Percentiles rank a stretch among this genome's conserved stretches.
phyloP scores from a whole-genome alignment of 2,797 vertebrate species.

The Allenopithecus nigroviridis region DNA sequence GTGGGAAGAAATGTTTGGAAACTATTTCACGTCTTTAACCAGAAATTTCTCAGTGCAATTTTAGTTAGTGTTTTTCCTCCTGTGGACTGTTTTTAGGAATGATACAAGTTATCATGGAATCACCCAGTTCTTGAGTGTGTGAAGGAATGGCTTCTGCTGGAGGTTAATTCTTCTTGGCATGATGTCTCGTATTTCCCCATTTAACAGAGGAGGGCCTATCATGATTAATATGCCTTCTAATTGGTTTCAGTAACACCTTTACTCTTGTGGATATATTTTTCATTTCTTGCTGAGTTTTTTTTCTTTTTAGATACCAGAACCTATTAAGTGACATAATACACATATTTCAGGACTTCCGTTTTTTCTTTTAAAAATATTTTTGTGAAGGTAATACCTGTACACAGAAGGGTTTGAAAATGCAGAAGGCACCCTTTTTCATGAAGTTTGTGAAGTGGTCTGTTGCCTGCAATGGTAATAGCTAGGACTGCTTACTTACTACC shows the following conservation, averaged over 20 bases:
- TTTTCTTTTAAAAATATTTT: constrained; percentile 5
- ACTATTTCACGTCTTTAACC: neutral
- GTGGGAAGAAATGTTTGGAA: constrained; percentile 42
- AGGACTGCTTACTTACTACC: neutral
- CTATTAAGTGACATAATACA: neutral
- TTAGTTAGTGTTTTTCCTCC: neutral
- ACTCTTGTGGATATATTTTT: neutral
- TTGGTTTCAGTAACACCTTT: neutral
- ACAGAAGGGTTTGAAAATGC: neutral
- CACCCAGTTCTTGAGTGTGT: neutral
- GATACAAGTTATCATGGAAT: neutral
- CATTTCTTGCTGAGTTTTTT: neutral
- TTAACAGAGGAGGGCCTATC: neutral
- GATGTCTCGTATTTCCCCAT: neutral
- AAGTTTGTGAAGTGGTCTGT: neutral
- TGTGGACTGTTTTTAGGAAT: neutral
- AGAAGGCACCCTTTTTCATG: neutral
- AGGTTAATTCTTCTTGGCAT: neutral
- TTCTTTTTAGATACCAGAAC: neutral
- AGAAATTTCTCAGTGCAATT: constrained; percentile 11
- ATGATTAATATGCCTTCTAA: neutral
- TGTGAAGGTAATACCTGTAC: neutral
- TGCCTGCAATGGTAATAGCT: neutral
- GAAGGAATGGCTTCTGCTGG: neutral
- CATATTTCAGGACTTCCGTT: neutral